A percentile compares a stretch with the other conserved stretches of the same genome.
These are phyloP conservation scores for Girardinichthys multiradiatus DNA, from an alignment of 2,113 vertebrate genomes.

Conservation along the genomic window DNA sequence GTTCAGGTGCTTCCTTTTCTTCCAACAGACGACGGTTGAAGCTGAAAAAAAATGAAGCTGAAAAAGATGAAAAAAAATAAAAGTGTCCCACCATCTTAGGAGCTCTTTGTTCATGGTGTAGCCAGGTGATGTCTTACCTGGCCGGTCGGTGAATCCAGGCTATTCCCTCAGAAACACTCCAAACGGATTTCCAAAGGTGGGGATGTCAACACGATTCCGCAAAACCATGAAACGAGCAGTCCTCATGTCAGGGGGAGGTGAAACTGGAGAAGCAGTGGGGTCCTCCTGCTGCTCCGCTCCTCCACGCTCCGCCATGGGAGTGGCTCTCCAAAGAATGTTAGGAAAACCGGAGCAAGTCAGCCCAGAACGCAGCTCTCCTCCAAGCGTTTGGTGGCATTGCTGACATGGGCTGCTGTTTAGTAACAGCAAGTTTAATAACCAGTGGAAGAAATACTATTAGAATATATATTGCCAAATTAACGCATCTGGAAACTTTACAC, in stretches of 20 bases:
- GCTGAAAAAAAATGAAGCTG: not conserved
- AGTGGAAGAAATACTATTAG: too few relatives aligned
- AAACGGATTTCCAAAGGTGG: constrained; percentile 60
- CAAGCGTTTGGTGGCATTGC: too few relatives aligned
- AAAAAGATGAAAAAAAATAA: not conserved
- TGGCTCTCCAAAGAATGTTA: constrained; percentile 18
- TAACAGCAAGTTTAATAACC: too few relatives aligned
- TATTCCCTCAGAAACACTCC: constrained; percentile 19
- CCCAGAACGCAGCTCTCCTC: too few relatives aligned
- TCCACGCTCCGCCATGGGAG: constrained; percentile 51
- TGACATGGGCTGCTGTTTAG: too few relatives aligned
- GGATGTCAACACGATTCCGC: constrained; percentile 55
- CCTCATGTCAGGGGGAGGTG: constrained; percentile 32
- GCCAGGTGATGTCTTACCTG: constrained; percentile 71
- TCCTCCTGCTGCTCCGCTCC: constrained; percentile 43
- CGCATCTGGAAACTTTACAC: too few relatives aligned
- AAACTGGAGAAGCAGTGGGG: constrained; percentile 53
- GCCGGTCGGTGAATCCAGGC: constrained; percentile 27
- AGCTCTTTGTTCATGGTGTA: not conserved
- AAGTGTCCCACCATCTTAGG: not conserved
- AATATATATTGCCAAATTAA: too few relatives aligned
- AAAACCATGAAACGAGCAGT: constrained; percentile 15
- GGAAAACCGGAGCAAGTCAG: not conserved
- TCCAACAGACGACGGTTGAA: not conserved
- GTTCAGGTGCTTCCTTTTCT: not conserved